These are phyloP conservation scores for Choristoneura rosaceana DNA, from an alignment of 2,888 invertebrate species.

Conservation along the genomic window DNA sequence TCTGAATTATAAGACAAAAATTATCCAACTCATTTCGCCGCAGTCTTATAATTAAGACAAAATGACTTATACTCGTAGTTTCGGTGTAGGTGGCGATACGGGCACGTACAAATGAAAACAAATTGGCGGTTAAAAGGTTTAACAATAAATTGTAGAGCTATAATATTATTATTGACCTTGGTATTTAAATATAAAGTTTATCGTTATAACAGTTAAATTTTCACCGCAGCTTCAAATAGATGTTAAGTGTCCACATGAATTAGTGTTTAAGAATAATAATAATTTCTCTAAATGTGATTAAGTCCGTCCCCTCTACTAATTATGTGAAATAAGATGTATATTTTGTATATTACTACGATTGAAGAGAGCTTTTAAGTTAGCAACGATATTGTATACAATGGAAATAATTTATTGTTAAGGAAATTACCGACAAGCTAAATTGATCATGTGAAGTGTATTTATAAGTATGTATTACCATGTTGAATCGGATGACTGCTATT, in stretches of 20 bases:
- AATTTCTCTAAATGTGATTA: slow-evolving; percentile 9
- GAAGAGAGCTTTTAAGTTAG: slow-evolving; percentile 11
- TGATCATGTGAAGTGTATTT: neutral
- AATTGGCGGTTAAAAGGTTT: no score
- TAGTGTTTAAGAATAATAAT: neutral
- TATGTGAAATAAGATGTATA: slow-evolving; percentile 33
- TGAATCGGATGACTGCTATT: no score
- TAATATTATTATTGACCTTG: no score
- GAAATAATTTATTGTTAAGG: neutral
- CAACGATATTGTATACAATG: neutral
- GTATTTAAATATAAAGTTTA: no score
- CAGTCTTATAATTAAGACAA: no score
- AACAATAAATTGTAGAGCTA: no score
- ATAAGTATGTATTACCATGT: neutral
- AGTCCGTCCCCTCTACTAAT: slow-evolving; percentile 29
- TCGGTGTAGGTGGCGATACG: no score
- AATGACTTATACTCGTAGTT: no score
- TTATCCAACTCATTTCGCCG: no score
- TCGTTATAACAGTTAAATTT: neutral
- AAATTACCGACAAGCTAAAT: neutral
- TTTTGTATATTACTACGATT: slow-evolving; percentile 36
- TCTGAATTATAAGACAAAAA: no score
- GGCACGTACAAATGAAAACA: no score
- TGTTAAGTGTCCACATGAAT: neutral
- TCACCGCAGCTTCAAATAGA: slow-evolving; percentile 2